Evolutionary conservation across 2,888 invertebrate genomes (phyloP).

Genomic region (Sesamia inferens): DNA sequence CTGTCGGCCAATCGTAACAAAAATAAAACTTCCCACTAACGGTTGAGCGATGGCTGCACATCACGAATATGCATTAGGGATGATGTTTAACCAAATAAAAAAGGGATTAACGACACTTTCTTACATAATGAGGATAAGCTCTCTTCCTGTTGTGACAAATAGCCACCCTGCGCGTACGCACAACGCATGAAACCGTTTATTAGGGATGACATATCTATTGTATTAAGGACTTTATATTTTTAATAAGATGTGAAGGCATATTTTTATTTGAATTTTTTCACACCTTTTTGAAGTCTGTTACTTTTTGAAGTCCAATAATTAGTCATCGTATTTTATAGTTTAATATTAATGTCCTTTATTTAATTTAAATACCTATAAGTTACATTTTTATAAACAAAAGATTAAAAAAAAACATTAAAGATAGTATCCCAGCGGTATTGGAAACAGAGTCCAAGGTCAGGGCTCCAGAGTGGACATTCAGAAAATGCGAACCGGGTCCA

Average conservation of each 20-base stretch:
- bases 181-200: conserved; percentile 67
- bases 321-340: neutral
- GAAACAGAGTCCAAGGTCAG: no score
- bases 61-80: conserved; percentile 40
- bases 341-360: no score
- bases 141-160: conserved; percentile 79
- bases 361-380: no score
- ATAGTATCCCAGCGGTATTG: no score
- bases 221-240: conserved; percentile 52
- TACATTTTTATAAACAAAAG: no score
- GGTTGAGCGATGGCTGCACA: conserved; percentile 32
- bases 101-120: conserved; percentile 80
- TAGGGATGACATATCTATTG: conserved; percentile 62
- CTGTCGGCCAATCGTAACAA: conserved; percentile 30
- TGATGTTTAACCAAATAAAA: conserved; percentile 69
- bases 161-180: conserved; percentile 69
- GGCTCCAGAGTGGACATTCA: no score
- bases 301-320: neutral
- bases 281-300: conserved; percentile 1
- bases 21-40: conserved; percentile 22
- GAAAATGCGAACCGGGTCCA: no score
- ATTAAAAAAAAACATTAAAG: no score
- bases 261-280: conserved; percentile 48
- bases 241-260: conserved; percentile 44
- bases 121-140: conserved; percentile 84